A percentile compares a stretch with the other conserved stretches of the same genome.
These are phyloP conservation scores for Plectrocnemia conspersa DNA, from an alignment of 1,140 invertebrate species.

Conservation along the genomic window DNA sequence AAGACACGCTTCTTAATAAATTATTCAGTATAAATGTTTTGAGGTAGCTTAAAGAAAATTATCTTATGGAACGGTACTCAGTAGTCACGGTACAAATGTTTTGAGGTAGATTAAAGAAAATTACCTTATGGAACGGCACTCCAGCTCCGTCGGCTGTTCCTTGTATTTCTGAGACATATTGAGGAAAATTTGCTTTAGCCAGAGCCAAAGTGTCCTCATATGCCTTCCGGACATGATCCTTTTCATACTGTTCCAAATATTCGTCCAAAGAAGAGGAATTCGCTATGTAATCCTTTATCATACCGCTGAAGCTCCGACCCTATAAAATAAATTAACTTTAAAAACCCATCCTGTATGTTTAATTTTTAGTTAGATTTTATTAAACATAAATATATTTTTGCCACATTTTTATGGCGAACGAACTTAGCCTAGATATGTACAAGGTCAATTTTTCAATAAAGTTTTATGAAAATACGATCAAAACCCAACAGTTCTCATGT, in stretches of 20 bases:
- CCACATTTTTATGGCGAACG: too few species aligned
- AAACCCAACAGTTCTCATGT: too few species aligned
- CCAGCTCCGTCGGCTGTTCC: constrained; percentile 77
- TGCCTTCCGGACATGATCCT: constrained; percentile 58
- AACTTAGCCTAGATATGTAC: too few species aligned
- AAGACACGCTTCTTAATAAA: too few species aligned
- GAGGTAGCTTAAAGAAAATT: constrained; percentile 23
- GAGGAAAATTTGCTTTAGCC: constrained; percentile 67
- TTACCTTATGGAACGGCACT: constrained; percentile 76
- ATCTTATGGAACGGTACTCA: constrained; percentile 79
- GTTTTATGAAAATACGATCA: too few species aligned
- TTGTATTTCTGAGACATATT: constrained; percentile 77
- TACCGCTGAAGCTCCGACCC: constrained; percentile 69
- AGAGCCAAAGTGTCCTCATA: constrained; percentile 69
- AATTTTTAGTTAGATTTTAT: too few species aligned
- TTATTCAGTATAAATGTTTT: too few species aligned
- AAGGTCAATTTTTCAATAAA: too few species aligned
- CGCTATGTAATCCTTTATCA: constrained; percentile 68
- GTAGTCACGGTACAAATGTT: too few species aligned
- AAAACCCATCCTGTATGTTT: too few species aligned
- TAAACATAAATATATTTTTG: too few species aligned
- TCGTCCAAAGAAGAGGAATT: constrained; percentile 58
- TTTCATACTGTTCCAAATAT: constrained; percentile 67
- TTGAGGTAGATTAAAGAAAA: neutral
- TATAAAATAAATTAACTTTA: constrained; percentile 44